Percentiles rank a stretch among this genome's conserved stretches.
Evolutionary conservation across 2,888 invertebrate species (phyloP).

Genomic region (Eilema caniola): DNA sequence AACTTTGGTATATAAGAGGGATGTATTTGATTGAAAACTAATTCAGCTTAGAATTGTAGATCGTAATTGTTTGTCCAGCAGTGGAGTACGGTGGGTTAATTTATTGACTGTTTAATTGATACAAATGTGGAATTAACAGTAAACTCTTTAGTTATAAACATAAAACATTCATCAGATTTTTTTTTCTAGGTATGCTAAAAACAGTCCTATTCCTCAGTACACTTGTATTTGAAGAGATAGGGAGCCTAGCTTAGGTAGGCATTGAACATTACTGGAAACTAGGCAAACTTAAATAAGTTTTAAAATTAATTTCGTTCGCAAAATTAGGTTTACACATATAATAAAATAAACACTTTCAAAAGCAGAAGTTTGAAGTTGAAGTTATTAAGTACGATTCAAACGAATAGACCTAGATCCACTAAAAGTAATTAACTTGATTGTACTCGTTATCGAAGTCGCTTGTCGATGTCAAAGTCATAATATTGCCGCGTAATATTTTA

Average conservation of each 20-base stretch:
- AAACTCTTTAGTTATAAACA: too few species aligned
- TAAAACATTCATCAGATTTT: too few species aligned
- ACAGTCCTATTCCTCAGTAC: neutral
- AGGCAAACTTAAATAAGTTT: neutral
- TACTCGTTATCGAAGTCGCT: conserved; percentile 31
- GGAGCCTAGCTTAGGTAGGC: neutral
- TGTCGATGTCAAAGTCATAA: conserved; percentile 47
- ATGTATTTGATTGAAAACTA: conserved; percentile 14
- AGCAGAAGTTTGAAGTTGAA: conserved; percentile 16
- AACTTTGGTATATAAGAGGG: conserved; percentile 24
- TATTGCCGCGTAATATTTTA: conserved; percentile 57
- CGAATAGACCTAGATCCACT: conserved; percentile 25
- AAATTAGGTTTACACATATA: neutral
- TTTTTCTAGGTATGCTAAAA: too few species aligned
- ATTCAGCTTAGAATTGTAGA: neutral
- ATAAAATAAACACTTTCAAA: conserved; percentile 4
- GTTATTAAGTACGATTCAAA: conserved; percentile 22
- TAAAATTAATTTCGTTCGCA: neutral
- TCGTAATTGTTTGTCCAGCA: too few species aligned
- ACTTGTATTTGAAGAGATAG: neutral
- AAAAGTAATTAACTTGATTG: conserved; percentile 35
- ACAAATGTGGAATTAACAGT: too few species aligned
- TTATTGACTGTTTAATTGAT: too few species aligned
- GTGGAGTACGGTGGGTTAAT: too few species aligned
- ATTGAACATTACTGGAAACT: too few species aligned